Percentiles rank a stretch among this genome's conserved stretches.
These are phyloP conservation scores for Drosophila heteroneura DNA, from an alignment of 2,888 invertebrate genomes.

Conservation along the genomic window DNA sequence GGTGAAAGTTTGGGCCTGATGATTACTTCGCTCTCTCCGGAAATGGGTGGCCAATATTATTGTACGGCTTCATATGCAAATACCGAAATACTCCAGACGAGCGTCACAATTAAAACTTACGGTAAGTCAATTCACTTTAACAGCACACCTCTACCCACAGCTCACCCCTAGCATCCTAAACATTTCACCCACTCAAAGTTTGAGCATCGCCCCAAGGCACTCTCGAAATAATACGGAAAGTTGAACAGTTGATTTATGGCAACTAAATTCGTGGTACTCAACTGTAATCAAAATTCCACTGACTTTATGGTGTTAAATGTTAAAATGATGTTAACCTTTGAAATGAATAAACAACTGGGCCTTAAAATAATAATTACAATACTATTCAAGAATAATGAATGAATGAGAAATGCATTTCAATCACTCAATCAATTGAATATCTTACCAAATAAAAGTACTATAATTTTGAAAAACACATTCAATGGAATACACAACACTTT, in stretches of 20 bases:
- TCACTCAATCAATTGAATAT: background rate
- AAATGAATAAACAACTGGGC: background rate
- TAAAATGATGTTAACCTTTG: slow-evolving; percentile 5
- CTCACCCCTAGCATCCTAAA: background rate
- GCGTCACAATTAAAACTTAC: slow-evolving; percentile 90
- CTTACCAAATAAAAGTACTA: background rate
- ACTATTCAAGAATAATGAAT: background rate
- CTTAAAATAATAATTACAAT: background rate
- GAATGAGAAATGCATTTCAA: background rate
- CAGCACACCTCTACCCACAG: background rate
- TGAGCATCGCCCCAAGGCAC: background rate
- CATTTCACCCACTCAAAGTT: background rate
- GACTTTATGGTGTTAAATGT: slow-evolving; percentile 8
- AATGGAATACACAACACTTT: background rate
- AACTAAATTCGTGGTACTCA: background rate
- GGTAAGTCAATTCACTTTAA: slow-evolving; percentile 86
- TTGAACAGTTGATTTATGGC: slow-evolving; percentile 37
- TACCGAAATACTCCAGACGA: slow-evolving; percentile 88
- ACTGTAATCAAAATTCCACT: background rate
- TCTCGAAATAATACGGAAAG: slow-evolving; percentile 19
- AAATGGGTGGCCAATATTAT: slow-evolving; percentile 93
- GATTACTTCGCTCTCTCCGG: slow-evolving; percentile 90
- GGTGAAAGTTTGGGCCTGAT: slow-evolving; percentile 90
- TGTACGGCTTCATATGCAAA: slow-evolving; percentile 93
- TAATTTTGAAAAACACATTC: background rate